Conservation (phyloP, 2,888 invertebrate genomes). For the Tribolium freemani region DNA sequence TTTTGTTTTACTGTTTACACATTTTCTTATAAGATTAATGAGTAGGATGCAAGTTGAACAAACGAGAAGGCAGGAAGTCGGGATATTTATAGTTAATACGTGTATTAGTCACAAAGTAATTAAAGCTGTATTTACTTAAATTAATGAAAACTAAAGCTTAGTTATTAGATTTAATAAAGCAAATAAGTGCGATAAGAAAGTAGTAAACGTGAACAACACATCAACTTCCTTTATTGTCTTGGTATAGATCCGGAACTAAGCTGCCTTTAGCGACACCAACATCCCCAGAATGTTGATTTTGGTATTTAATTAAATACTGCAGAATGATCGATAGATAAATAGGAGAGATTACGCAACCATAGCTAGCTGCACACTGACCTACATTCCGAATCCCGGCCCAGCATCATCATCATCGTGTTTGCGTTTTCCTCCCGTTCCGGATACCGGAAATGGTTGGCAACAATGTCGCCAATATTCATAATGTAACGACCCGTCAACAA, state of each 20-base stretch:
- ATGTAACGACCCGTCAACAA: constrained; percentile 14
- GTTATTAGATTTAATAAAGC: too few relatives aligned
- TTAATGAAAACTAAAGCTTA: neutral
- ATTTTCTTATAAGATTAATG: neutral
- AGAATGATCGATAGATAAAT: constrained; percentile 34
- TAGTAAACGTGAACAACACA: neutral
- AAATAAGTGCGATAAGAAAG: too few relatives aligned
- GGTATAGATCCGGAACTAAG: neutral
- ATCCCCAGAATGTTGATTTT: constrained; percentile 23
- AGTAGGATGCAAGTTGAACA: neutral
- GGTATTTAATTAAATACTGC: constrained; percentile 34
- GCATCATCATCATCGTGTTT: constrained; percentile 8
- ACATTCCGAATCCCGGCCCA: constrained; percentile 20
- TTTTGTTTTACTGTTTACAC: neutral
- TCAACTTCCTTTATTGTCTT: neutral
- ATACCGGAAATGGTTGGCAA: constrained; percentile 16
- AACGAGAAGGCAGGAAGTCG: neutral
- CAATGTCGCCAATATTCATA: constrained; percentile 24
- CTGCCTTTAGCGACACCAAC: neutral
- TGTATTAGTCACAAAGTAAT: neutral
- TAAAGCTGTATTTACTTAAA: neutral
- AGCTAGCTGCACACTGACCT: constrained; percentile 24
- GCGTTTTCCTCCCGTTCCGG: constrained; percentile 3
- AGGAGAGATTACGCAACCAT: constrained; percentile 24
- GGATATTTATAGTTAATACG: neutral